Percentiles rank a stretch among this genome's conserved stretches.
phyloP scores from a whole-genome alignment of 2,888 invertebrate species.

The Hermaeophaga mercurialis region DNA sequence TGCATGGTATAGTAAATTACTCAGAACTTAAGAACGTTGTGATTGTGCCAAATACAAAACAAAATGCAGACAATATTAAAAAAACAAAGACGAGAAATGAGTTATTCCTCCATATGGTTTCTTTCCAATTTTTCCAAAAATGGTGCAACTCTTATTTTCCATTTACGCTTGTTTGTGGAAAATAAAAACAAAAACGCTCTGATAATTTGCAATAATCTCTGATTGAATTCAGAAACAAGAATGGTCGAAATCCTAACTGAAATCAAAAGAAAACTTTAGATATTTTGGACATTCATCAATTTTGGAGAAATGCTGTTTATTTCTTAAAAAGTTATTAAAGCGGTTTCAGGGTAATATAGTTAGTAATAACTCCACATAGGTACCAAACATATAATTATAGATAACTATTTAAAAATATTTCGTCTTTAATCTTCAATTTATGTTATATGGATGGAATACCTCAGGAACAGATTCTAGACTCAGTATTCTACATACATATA shows the following conservation, averaged over 20 bases:
- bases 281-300: conserved; percentile 65
- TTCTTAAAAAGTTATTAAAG: conserved; percentile 94
- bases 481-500: no score
- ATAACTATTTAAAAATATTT: no score
- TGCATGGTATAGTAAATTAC: conserved; percentile 68
- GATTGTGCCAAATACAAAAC: conserved; percentile 59
- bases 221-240: conserved; percentile 74
- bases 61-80: conserved; percentile 60
- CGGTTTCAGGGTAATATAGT: conserved; percentile 90
- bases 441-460: no score
- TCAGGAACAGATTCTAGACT: no score
- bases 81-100: conserved; percentile 72
- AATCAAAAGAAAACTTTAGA: conserved; percentile 64
- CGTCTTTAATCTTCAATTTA: no score
- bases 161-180: no score
- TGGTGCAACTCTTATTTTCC: no score
- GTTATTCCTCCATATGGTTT: conserved; percentile 70
- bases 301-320: conserved; percentile 84
- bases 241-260: conserved; percentile 73
- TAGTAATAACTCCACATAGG: no score
- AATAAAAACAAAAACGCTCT: no score
- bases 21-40: conserved; percentile 70
- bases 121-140: conserved; percentile 33
- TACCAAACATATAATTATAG: no score
- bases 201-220: no score